These are phyloP conservation scores for Eristalis arbustorum DNA, from an alignment of 2,888 invertebrate species.

Conservation along the genomic window DNA sequence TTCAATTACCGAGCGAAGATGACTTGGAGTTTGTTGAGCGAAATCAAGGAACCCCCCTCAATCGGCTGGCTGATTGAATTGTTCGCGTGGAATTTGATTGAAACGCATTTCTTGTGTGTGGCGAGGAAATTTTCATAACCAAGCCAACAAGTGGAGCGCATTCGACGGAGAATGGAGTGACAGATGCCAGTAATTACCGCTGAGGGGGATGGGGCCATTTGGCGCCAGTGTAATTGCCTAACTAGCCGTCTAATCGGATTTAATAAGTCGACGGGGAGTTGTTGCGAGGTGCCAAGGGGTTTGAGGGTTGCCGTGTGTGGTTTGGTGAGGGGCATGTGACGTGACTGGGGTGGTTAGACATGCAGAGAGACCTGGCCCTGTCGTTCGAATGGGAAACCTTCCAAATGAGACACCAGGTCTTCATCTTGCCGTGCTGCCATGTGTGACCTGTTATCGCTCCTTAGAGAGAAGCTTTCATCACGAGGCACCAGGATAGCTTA, in stretches of 20 bases:
- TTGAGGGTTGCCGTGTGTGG: not conserved
- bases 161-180: not conserved
- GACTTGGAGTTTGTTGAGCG: conserved; percentile 21
- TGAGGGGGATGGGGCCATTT: not conserved
- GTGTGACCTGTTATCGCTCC: too few relatives aligned
- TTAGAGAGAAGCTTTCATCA: too few relatives aligned
- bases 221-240: conserved; percentile 12
- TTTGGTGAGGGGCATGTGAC: not conserved
- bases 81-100: conserved; percentile 3
- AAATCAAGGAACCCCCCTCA: conserved; percentile 14
- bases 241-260: not conserved
- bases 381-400: too few relatives aligned
- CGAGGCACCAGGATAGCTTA: too few relatives aligned
- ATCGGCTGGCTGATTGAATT: conserved; percentile 12
- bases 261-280: not conserved
- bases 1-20: conserved; percentile 20
- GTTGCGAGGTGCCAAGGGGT: not conserved
- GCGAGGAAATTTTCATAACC: conserved; percentile 13
- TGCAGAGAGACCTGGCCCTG: too few relatives aligned
- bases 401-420: too few relatives aligned
- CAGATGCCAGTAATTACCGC: conserved; percentile 4
- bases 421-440: too few relatives aligned
- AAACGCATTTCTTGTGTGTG: not conserved
- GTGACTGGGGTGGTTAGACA: too few relatives aligned
- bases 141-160: not conserved